phyloP scores from a whole-genome alignment of 2,113 vertebrate species.

The Micronycteris hirsuta region DNA sequence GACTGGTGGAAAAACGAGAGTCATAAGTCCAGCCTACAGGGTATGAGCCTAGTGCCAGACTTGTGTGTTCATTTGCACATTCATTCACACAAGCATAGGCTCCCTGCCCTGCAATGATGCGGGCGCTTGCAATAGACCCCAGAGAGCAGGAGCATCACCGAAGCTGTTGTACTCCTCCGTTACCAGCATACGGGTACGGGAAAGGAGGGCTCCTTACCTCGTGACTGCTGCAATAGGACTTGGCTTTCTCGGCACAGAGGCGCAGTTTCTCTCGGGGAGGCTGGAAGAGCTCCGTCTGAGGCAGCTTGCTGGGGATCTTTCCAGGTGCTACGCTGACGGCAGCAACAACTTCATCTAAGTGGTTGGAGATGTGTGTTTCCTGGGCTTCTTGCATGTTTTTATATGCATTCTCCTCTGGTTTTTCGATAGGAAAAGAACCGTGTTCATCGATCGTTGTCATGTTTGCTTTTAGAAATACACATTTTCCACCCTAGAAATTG shows the following conservation, averaged over 20 bases:
- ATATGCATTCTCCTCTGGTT: constrained; percentile 51
- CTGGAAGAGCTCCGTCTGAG: constrained; percentile 47
- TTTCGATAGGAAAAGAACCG: constrained; percentile 22
- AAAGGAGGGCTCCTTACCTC: constrained; percentile 31
- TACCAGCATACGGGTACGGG: not conserved
- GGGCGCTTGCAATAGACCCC: no score
- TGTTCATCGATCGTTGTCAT: not conserved
- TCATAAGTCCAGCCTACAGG: not conserved
- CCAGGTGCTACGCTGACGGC: constrained; percentile 29
- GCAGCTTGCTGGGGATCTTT: not conserved
- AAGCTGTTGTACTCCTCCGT: not conserved
- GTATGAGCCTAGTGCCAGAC: no score
- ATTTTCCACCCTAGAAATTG: not conserved
- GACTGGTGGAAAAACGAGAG: not conserved
- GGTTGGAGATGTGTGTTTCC: constrained; percentile 45
- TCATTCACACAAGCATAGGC: not conserved
- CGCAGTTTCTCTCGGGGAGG: constrained; percentile 65
- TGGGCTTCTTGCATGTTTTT: constrained; percentile 63
- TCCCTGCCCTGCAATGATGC: not conserved
- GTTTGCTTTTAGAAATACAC: not conserved
- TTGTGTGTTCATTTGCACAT: not conserved
- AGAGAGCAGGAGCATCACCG: not conserved
- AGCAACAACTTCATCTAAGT: constrained; percentile 56
- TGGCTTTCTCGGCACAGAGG: constrained; percentile 52
- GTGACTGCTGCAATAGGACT: not conserved